phyloP scores from a whole-genome alignment of 2,797 vertebrate species.

The Sebastes matsubarae region DNA sequence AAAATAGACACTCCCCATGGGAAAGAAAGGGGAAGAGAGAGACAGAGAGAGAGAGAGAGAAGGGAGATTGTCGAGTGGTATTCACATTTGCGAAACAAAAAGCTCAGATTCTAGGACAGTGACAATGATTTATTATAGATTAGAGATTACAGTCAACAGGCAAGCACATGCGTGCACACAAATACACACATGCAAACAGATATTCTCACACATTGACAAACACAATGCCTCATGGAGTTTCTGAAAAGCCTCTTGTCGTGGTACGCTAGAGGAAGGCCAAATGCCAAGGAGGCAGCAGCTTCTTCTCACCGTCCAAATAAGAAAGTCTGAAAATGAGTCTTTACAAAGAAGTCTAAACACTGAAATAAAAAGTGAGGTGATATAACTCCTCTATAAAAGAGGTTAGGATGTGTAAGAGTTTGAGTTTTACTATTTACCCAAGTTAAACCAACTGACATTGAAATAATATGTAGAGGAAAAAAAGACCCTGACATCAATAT shows the following conservation, averaged over 20 bases:
- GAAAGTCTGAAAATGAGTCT: background rate
- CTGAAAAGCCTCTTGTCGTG: slow-evolving; percentile 19
- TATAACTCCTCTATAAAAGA: background rate
- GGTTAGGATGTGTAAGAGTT: background rate
- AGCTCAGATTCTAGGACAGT: slow-evolving; percentile 51
- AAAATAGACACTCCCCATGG: slow-evolving; percentile 71
- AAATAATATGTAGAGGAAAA: background rate
- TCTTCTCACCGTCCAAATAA: background rate
- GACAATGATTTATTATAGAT: slow-evolving; percentile 71
- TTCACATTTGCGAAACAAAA: slow-evolving; percentile 59
- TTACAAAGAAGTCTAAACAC: background rate
- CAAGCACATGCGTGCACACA: background rate
- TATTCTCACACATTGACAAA: background rate
- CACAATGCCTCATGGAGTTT: background rate
- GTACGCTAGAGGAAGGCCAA: background rate
- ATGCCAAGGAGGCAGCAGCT: slow-evolving; percentile 3
- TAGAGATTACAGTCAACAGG: slow-evolving; percentile 47
- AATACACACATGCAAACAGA: background rate
- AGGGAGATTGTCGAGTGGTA: slow-evolving; percentile 9
- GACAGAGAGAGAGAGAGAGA: background rate
- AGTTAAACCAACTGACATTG: background rate
- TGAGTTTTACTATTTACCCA: background rate
- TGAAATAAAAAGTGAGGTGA: background rate
- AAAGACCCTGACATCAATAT: background rate
- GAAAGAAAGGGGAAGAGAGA: slow-evolving; percentile 19